These are phyloP conservation scores for Lithophane socia DNA, from an alignment of 2,888 invertebrate genomes.

Conservation along the genomic window DNA sequence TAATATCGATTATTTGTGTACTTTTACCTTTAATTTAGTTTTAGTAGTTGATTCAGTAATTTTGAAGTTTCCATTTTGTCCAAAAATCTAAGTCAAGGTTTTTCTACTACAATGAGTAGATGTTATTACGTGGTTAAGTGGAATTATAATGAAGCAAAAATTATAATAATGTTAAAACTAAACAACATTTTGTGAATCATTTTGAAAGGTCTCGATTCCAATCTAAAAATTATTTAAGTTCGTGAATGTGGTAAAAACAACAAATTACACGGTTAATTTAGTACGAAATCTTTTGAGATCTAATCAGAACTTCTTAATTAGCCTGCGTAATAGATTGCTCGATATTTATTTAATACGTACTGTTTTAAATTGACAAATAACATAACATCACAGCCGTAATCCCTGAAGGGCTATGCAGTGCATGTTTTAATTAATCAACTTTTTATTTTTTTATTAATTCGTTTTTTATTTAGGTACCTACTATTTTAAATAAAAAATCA, in stretches of 20 bases:
- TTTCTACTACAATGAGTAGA: background rate
- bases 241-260: background rate
- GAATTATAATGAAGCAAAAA: background rate
- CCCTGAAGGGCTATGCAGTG: background rate
- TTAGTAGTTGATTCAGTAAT: background rate
- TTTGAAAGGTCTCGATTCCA: background rate
- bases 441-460: too few species aligned
- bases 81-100: background rate
- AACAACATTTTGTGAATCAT: conserved; percentile 1
- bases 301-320: conserved; percentile 10
- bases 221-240: background rate
- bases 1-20: too few species aligned
- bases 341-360: background rate
- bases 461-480: too few species aligned
- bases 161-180: background rate
- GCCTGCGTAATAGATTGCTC: background rate
- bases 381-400: background rate
- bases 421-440: background rate
- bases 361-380: background rate
- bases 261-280: conserved; percentile 8
- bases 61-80: background rate
- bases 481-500: too few species aligned
- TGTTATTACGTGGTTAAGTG: background rate
- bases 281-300: conserved; percentile 9
- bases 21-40: too few species aligned